Base-by-base conservation (phyloP, 2,888 invertebrate species). In the Strigamia transsilvanica region DNA sequence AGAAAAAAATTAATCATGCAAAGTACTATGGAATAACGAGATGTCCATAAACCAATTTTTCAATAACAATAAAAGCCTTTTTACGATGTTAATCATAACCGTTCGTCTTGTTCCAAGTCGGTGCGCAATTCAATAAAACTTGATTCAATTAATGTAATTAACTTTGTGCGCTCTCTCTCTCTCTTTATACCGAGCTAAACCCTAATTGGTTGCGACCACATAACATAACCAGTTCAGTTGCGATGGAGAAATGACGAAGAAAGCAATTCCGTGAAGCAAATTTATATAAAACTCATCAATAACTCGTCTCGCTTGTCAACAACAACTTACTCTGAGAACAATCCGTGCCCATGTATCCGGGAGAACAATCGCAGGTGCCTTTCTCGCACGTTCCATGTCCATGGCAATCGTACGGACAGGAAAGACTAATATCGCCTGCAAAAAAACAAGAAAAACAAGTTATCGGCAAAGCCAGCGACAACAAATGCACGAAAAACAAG, bases 381-480 rank as follows among this genome's bases (percentile, higher is more conserved):
- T 95, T 92, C 89, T 95, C 95, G 88, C 97, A 97, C 79, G 94
- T 94, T 80, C 97, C 97, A 84, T 95, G 93, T 41, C 96, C 96
- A 83, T 94, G 95, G 87, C 97, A 97, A 88, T 96, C 96, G 87
- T 96, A 96, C 56, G 94, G 95, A 87, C 97, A 97, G 34, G 85
- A 85, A 84, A 95, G 94, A 84, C 95, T 95, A 85, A 95, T 94
- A 51, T 96, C 94, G 83, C 95, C 95, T 85, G 88, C 42, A 15
- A 32, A 51, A 80, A 32, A 51, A 80, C 38, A 80, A 21, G 21
- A 51, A 51, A 80, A 80, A 73, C 32, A 15, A 56, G 56, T 56
- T 18, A 56, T 18, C 56, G 18, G n/a, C n/a, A n/a, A 56, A 56
- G 0, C 18, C 56, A 56, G 51, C 46, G n/a, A 46, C 46, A 46